Conservation (phyloP, 1,140 invertebrate genomes). For the Lethrus apterus region DNA sequence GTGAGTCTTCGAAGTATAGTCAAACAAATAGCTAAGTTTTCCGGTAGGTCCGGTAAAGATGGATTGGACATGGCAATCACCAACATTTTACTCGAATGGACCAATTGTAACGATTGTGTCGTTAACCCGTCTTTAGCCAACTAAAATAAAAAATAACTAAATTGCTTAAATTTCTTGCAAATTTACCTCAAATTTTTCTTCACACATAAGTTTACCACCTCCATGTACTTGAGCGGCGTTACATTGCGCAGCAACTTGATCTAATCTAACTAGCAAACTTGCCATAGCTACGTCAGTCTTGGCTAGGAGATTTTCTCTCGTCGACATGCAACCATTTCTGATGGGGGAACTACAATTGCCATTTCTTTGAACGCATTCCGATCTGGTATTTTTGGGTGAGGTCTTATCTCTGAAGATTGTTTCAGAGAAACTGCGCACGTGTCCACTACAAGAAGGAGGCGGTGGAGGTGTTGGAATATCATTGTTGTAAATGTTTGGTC, state of each 20-base stretch:
- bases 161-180: neutral
- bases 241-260: constrained; percentile 61
- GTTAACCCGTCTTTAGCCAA: constrained; percentile 69
- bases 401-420: constrained; percentile 5
- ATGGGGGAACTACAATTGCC: neutral
- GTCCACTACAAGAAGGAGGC: neutral
- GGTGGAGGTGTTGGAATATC: neutral
- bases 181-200: constrained; percentile 60
- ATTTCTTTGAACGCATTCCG: constrained; percentile 7
- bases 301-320: constrained; percentile 49
- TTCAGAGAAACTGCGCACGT: constrained; percentile 17
- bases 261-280: constrained; percentile 55
- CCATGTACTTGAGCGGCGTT: constrained; percentile 60
- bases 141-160: constrained; percentile 35
- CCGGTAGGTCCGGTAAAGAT: constrained; percentile 48
- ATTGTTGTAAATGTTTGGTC: constrained; percentile 3
- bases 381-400: constrained; percentile 9
- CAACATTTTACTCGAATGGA: constrained; percentile 74
- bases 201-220: constrained; percentile 60
- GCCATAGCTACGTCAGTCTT: constrained; percentile 61
- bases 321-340: constrained; percentile 33
- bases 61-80: constrained; percentile 68
- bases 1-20: constrained; percentile 58
- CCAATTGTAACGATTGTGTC: constrained; percentile 68
- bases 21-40: constrained; percentile 63